Evolutionary conservation across 92 coral and sea anemone genomes (phyloP), one percentile per base, ranked within the genome.

Genomic region (Palythoa grandis): DNA sequence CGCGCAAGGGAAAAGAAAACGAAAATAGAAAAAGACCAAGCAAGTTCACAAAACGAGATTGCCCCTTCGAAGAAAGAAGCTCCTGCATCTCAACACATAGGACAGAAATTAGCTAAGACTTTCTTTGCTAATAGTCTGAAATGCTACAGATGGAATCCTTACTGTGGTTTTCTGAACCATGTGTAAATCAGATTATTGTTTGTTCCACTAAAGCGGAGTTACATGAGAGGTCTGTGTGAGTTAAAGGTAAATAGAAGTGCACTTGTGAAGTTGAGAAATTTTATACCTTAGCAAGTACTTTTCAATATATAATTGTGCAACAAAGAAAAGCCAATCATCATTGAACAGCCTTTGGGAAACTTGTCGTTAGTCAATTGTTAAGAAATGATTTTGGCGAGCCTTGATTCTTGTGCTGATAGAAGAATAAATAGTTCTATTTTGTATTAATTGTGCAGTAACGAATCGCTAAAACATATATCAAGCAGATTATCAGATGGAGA

Each of bases 1-100:
- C 96, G 98, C 13, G 98, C 98, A 56, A 87, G 98, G 20, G 98
- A 96, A 78, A 96, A 96, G 86, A 90, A 94, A 83, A 84, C 86
- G 29, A 87, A 82, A 58, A 78, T 67, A 8, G 76, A 76, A 24
- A 82, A 78, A 80, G 61, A 70, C 23, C 75, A 67, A 80, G 19
- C 74, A 67, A 52, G 60, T 25, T 35, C 53, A 35, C 24, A 80
- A 80, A 65, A 43, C 11, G 47, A 79, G 84, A 13, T 23, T 37
- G 70, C 5, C 13, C 19, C 52, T 35, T 61, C 83, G 13, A 39
- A 39, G 72, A 39, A 29, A 78, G 71, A 14, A 38, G 13, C 72
- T 20, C 3, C 20, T 47, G 25, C 23, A 79, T 10, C 74, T 20
- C 75, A 67, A 35, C 74, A 69, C 10, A 66, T 78, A 22, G 56